Evolutionary conservation across 2,888 invertebrate species (phyloP).

Genomic region (Sarcophaga rosellei): DNA sequence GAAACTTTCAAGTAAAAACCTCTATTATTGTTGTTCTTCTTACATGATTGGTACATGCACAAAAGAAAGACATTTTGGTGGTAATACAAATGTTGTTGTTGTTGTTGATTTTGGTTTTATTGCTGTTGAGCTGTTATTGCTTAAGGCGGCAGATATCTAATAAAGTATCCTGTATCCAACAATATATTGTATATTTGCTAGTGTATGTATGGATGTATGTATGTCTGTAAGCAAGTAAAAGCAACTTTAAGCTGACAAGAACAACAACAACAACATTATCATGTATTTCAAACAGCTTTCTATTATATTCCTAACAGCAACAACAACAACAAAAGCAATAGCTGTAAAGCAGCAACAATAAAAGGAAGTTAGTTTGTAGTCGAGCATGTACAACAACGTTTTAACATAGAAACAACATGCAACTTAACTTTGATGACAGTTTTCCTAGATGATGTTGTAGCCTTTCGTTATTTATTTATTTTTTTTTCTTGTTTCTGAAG

Average conservation of each 20-base stretch:
- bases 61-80: constrained; percentile 64
- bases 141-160: constrained; percentile 63
- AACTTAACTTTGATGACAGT: constrained; percentile 57
- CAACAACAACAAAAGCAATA: too few species aligned
- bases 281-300: constrained; percentile 46
- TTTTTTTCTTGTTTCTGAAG: constrained; percentile 5
- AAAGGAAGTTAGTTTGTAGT: constrained; percentile 53
- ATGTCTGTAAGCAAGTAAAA: background rate
- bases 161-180: constrained; percentile 54
- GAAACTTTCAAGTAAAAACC: constrained; percentile 41
- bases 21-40: constrained; percentile 55
- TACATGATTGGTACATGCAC: constrained; percentile 63
- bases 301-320: constrained; percentile 35
- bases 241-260: constrained; percentile 17
- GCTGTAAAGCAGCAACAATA: constrained; percentile 14
- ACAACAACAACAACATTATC: constrained; percentile 38
- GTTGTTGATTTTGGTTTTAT: background rate
- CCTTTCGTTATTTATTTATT: background rate
- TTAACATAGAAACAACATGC: constrained; percentile 55
- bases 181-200: background rate
- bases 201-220: background rate
- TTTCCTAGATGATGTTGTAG: constrained; percentile 45
- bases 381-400: constrained; percentile 43
- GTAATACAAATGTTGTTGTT: constrained; percentile 37
- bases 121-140: constrained; percentile 58